These are phyloP conservation scores for Aphidoletes aphidimyza DNA, from an alignment of 2,888 invertebrate genomes.

Conservation along the genomic window DNA sequence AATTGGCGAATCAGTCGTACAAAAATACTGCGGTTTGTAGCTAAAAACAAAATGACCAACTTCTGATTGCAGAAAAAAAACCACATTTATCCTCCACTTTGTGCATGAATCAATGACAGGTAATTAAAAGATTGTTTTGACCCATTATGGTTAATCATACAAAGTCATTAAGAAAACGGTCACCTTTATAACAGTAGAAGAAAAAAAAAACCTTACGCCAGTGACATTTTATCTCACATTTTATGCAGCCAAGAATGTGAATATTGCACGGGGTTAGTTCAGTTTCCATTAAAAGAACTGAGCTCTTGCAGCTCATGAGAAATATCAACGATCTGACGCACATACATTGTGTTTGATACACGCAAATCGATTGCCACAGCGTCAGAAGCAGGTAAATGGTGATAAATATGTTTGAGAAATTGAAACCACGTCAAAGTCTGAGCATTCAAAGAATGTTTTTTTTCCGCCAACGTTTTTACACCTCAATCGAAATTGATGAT, in stretches of 20 bases:
- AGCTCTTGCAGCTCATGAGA: too few species aligned
- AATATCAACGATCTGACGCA: too few species aligned
- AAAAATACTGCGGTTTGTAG: not conserved
- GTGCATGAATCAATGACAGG: not conserved
- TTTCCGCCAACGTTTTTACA: not conserved
- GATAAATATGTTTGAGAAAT: not conserved
- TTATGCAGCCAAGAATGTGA: not conserved
- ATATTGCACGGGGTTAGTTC: not conserved
- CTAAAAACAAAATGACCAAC: not conserved
- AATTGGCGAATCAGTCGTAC: not conserved
- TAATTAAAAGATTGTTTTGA: not conserved
- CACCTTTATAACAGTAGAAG: not conserved
- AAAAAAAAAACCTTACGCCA: not conserved
- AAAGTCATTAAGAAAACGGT: not conserved
- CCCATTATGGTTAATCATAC: not conserved
- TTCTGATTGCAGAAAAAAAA: not conserved
- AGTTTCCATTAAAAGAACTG: constrained; percentile 26
- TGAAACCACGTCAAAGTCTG: not conserved
- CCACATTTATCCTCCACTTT: not conserved
- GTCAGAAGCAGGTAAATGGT: too few species aligned
- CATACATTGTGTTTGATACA: not conserved
- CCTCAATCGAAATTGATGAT: not conserved
- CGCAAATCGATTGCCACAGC: not conserved
- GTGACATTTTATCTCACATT: not conserved
- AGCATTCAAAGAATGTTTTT: not conserved